Evolutionary conservation across 2,888 invertebrate species (phyloP).

Genomic region (Xestia ashworthii): DNA sequence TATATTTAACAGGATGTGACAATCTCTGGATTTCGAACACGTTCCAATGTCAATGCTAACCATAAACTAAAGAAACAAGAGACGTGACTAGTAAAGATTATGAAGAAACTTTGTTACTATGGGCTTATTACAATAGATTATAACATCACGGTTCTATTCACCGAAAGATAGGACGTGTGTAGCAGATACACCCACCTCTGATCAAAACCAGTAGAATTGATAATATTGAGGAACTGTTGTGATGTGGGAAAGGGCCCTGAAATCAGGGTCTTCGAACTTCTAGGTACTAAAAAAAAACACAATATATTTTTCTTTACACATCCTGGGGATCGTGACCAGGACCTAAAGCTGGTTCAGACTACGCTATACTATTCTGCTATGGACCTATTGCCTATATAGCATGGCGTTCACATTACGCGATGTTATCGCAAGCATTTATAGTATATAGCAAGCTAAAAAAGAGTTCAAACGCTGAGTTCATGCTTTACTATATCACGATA

Average conservation of each 20-base stretch:
- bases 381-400: no score
- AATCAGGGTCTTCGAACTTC: not conserved
- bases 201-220: not conserved
- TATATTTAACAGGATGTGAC: slow-evolving; percentile 62
- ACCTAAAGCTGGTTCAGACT: no score
- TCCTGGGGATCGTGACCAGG: no score
- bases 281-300: not conserved
- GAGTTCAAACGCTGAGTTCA: no score
- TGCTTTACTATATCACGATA: no score
- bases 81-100: slow-evolving; percentile 67
- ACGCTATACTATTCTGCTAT: no score
- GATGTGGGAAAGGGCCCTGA: not conserved
- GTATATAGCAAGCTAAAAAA: no score
- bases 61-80: slow-evolving; percentile 62
- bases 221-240: not conserved
- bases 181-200: not conserved
- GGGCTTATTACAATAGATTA: slow-evolving; percentile 3
- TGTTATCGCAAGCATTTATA: no score
- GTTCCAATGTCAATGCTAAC: slow-evolving; percentile 67
- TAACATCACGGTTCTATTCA: not conserved
- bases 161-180: not conserved
- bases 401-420: no score
- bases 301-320: not conserved
- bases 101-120: slow-evolving; percentile 42
- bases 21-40: slow-evolving; percentile 63